Evolutionary conservation across 2,888 invertebrate species (phyloP).

Genomic region (Hypomecis punctinalis): DNA sequence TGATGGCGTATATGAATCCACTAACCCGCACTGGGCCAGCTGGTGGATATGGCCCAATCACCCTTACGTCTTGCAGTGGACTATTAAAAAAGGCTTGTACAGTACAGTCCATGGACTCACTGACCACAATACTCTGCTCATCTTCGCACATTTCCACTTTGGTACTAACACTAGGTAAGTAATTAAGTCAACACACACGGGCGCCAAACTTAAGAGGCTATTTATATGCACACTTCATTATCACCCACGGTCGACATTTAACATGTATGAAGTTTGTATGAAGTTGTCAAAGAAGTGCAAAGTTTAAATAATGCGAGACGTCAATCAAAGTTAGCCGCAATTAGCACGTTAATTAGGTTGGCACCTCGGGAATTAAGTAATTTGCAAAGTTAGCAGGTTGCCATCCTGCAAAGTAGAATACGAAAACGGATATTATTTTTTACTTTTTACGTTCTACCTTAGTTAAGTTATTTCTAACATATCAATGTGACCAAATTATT

Average conservation of each 20-base stretch:
- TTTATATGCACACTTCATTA: conserved; percentile 16
- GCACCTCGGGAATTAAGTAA: conserved; percentile 60
- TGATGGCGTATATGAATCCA: too few species aligned
- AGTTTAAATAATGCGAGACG: conserved; percentile 45
- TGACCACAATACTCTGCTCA: not conserved
- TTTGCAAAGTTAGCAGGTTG: conserved; percentile 57
- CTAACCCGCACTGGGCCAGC: too few species aligned
- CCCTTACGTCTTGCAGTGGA: too few species aligned
- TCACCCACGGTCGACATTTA: conserved; percentile 19
- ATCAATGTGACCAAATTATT: too few species aligned
- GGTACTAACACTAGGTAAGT: too few species aligned
- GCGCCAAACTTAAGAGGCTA: not conserved
- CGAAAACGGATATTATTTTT: not conserved
- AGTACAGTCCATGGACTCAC: too few species aligned
- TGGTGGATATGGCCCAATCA: too few species aligned
- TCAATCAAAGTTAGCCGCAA: conserved; percentile 47
- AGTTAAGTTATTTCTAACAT: too few species aligned
- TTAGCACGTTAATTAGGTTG: conserved; percentile 60
- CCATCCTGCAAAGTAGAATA: conserved; percentile 27
- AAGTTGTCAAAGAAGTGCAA: conserved; percentile 26
- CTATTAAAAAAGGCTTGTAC: too few species aligned
- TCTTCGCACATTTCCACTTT: not conserved
- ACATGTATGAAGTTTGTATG: conserved; percentile 35
- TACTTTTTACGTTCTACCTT: too few species aligned
- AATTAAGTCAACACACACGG: not conserved